Conservation (phyloP, 2,797 vertebrate genomes). For the Hemibagrus guttatus region DNA sequence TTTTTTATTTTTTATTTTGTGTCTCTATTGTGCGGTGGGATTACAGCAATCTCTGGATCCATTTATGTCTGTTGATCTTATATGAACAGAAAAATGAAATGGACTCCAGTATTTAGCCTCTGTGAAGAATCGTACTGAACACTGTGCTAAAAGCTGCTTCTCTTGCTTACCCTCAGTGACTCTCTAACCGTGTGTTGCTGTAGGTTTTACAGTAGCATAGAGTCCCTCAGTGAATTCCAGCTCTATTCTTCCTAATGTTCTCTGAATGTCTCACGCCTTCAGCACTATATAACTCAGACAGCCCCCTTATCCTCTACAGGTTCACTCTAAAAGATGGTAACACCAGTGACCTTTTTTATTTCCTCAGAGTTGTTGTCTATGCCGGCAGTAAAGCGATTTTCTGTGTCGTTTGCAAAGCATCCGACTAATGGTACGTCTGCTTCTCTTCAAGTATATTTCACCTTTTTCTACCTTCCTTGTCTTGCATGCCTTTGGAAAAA, state of each 20-base stretch:
- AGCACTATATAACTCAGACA: constrained; percentile 46
- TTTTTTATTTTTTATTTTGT: neutral
- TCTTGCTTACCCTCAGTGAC: constrained; percentile 34
- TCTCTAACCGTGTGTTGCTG: constrained; percentile 22
- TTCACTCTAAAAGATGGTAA: constrained; percentile 75
- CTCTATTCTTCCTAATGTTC: constrained; percentile 34
- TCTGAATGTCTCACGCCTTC: constrained; percentile 50
- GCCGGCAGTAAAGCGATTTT: constrained; percentile 99
- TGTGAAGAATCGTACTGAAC: constrained; percentile 8
- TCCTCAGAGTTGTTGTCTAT: constrained; percentile 99
- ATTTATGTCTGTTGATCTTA: neutral
- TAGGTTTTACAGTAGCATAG: constrained; percentile 30
- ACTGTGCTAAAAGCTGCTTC: constrained; percentile 27
- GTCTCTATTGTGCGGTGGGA: neutral
- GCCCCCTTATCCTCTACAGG: constrained; percentile 47
- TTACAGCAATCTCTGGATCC: neutral
- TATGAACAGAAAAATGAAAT: neutral
- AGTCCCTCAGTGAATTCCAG: constrained; percentile 17
- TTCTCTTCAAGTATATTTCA: constrained; percentile 91
- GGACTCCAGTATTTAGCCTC: constrained; percentile 1
- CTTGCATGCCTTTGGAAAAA: constrained; percentile 79
- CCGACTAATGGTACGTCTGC: constrained; percentile 99
- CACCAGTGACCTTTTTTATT: constrained; percentile 92
- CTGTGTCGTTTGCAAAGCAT: constrained; percentile 99
- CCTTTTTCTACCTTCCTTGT: constrained; percentile 68